These are phyloP conservation scores for Parazoanthus swiftii DNA, from an alignment of 92 coral and sea anemone species.

Conservation along the genomic window DNA sequence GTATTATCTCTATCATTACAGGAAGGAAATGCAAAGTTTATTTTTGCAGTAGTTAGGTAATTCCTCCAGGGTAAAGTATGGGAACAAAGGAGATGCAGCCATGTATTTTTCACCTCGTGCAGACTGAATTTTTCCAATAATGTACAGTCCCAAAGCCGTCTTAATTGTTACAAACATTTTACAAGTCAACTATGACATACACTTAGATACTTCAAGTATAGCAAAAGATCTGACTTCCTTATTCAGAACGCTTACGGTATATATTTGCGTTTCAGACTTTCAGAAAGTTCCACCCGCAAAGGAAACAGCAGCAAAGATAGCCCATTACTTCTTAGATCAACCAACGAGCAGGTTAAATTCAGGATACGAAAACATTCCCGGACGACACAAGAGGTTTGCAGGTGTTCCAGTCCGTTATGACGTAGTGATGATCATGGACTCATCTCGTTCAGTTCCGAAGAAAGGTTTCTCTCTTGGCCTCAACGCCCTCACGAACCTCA, in stretches of 20 bases:
- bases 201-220: too few species aligned
- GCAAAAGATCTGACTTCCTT: too few species aligned
- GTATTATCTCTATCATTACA: too few species aligned
- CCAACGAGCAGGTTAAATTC: constrained; percentile 3
- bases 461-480: constrained; percentile 56
- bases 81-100: background rate
- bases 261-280: constrained; percentile 9
- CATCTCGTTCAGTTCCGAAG: constrained; percentile 63
- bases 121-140: background rate
- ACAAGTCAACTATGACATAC: too few species aligned
- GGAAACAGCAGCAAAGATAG: constrained; percentile 51
- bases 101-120: too few species aligned
- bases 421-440: constrained; percentile 63
- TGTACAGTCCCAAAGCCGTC: background rate
- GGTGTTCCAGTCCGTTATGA: constrained; percentile 49
- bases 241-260: too few species aligned
- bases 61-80: too few species aligned
- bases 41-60: too few species aligned
- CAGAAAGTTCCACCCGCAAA: constrained; percentile 50
- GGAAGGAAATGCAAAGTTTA: too few species aligned
- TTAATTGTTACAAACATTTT: too few species aligned
- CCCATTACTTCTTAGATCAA: constrained; percentile 29
- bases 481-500: constrained; percentile 56
- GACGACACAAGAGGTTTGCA: constrained; percentile 1
- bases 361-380: constrained; percentile 35